These are phyloP conservation scores for Columbina picui DNA, from an alignment of 2,113 vertebrate species.

Conservation along the genomic window DNA sequence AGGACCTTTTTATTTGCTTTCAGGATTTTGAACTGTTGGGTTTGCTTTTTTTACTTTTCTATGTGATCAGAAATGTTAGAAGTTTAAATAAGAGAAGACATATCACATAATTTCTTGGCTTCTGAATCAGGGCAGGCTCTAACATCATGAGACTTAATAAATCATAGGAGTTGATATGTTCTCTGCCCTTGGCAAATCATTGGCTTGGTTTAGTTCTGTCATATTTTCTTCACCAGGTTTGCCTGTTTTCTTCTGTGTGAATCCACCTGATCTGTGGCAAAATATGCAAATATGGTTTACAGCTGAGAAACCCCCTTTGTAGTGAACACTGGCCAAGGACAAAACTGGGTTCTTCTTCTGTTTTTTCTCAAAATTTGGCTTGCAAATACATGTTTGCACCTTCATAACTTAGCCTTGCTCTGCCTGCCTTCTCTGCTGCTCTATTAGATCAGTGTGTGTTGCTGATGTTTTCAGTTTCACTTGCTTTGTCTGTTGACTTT, in stretches of 20 bases:
- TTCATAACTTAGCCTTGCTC: not conserved
- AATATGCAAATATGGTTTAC: not conserved
- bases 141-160: not conserved
- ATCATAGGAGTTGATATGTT: conserved; percentile 7
- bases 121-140: not conserved
- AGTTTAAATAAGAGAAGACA: conserved; percentile 21
- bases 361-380: not conserved
- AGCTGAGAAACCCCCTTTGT: not conserved
- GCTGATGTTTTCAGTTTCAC: not conserved
- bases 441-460: not conserved
- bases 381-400: not conserved
- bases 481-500: not conserved
- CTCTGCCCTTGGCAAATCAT: conserved; percentile 11
- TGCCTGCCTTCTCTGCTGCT: not conserved
- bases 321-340: not conserved
- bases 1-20: not conserved
- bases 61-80: not conserved
- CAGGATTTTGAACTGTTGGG: not conserved
- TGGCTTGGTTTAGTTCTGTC: conserved; percentile 12
- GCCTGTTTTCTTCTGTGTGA: not conserved
- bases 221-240: not conserved
- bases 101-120: conserved; percentile 11
- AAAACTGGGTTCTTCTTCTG: not conserved
- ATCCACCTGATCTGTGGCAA: not conserved
- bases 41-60: conserved; percentile 8